A percentile compares a stretch with the other conserved stretches of the same genome.
Evolutionary conservation across 2,797 vertebrate species (phyloP).

Genomic region (Arremon brunneinucha): DNA sequence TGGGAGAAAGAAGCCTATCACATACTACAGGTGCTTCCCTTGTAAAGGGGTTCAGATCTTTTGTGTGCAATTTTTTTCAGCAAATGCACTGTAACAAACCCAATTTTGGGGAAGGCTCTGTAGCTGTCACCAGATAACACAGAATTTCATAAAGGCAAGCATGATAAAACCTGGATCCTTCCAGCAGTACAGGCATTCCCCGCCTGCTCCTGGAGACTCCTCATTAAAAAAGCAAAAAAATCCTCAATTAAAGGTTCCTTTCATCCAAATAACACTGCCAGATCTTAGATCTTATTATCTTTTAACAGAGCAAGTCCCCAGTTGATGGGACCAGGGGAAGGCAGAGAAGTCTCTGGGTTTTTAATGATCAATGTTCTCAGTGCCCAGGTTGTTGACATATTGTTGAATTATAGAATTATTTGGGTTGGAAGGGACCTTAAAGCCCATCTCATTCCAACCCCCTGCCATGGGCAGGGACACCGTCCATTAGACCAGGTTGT

Average conservation of each 20-base stretch:
- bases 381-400: neutral
- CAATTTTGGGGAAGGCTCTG: neutral
- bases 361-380: neutral
- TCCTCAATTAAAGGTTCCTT: neutral
- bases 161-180: neutral
- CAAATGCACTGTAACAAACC: neutral
- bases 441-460: neutral
- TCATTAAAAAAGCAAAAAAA: neutral
- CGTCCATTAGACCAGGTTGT: neutral
- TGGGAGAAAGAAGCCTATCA: constrained; percentile 40
- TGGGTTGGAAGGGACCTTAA: neutral
- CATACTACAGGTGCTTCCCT: neutral
- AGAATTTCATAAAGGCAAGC: rapidly evolving
- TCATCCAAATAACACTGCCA: neutral
- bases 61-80: neutral
- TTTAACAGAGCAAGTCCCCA: neutral
- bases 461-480: neutral
- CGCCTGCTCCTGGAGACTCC: neutral
- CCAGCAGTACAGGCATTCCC: neutral
- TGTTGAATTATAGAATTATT: neutral
- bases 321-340: neutral
- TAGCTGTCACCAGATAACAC: neutral
- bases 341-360: neutral
- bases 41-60: neutral
- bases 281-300: neutral